Percentiles rank a stretch among this genome's conserved stretches.
phyloP scores from a whole-genome alignment of 2,888 invertebrate genomes.

The Plagodis pulveraria region DNA sequence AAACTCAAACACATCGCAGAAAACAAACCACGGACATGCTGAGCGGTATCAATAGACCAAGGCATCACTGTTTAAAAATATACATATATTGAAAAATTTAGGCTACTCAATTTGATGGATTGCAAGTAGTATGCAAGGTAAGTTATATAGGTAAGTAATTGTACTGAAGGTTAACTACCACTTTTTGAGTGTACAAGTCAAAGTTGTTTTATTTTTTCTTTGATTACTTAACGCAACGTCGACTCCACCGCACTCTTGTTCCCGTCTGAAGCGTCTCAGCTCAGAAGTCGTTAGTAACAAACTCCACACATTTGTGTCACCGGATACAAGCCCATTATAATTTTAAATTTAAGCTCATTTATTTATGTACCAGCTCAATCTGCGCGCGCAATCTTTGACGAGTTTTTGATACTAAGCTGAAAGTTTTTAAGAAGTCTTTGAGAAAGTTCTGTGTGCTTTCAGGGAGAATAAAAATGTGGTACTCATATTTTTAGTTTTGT shows the following conservation, averaged over 20 bases:
- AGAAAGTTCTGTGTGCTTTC: neutral
- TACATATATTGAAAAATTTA: no score
- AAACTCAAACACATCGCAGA: no score
- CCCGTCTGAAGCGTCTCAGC: slow-evolving; percentile 66
- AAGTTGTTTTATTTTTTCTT: neutral
- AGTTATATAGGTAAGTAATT: no score
- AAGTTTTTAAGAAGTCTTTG: slow-evolving; percentile 14
- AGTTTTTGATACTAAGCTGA: slow-evolving; percentile 61
- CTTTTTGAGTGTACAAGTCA: no score
- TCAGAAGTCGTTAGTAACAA: slow-evolving; percentile 85
- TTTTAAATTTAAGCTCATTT: slow-evolving; percentile 84
- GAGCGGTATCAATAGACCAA: no score
- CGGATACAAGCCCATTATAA: slow-evolving; percentile 85
- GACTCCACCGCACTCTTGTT: slow-evolving; percentile 53
- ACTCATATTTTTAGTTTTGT: no score
- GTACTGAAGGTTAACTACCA: no score
- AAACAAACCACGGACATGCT: no score
- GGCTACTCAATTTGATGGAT: no score
- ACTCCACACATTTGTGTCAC: slow-evolving; percentile 85
- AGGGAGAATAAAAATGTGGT: no score
- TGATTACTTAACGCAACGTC: slow-evolving; percentile 2
- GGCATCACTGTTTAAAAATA: no score
- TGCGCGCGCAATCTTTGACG: slow-evolving; percentile 76
- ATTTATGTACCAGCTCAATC: slow-evolving; percentile 78
- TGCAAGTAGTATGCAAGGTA: no score